phyloP scores from a whole-genome alignment of 2,113 vertebrate genomes.

The Sorex fumeus region DNA sequence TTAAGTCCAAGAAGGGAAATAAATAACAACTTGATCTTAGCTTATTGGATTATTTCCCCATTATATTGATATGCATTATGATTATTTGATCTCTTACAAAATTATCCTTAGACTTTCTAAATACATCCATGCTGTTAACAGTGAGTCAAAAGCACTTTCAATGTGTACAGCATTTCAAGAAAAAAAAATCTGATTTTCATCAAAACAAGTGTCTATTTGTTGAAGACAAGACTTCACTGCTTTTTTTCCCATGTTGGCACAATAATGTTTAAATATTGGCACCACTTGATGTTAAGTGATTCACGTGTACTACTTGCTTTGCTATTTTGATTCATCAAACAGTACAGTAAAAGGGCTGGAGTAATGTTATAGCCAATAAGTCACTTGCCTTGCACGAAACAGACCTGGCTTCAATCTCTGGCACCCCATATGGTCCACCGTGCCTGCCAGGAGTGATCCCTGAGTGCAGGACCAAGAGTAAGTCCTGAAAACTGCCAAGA shows the following conservation, averaged over 20 bases:
- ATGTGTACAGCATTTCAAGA: constrained; percentile 20
- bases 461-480: too few species aligned
- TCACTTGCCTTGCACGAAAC: too few species aligned
- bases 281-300: constrained; percentile 23
- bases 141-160: constrained; percentile 7
- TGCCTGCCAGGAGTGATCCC: too few species aligned
- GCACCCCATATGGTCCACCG: too few species aligned
- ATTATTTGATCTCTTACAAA: constrained; percentile 26
- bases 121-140: neutral
- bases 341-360: too few species aligned
- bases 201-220: constrained; percentile 30
- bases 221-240: constrained; percentile 4
- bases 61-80: constrained; percentile 5
- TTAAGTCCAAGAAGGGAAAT: constrained; percentile 37
- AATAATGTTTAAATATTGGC: neutral
- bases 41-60: neutral
- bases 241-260: neutral
- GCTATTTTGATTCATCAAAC: constrained; percentile 20
- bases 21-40: neutral
- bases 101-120: constrained; percentile 16
- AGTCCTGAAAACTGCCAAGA: too few species aligned
- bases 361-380: too few species aligned
- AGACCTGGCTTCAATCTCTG: too few species aligned
- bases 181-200: constrained; percentile 52
- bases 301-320: neutral